These are phyloP conservation scores for Chamaea fasciata DNA, from an alignment of 2,113 vertebrate genomes.

Conservation along the genomic window DNA sequence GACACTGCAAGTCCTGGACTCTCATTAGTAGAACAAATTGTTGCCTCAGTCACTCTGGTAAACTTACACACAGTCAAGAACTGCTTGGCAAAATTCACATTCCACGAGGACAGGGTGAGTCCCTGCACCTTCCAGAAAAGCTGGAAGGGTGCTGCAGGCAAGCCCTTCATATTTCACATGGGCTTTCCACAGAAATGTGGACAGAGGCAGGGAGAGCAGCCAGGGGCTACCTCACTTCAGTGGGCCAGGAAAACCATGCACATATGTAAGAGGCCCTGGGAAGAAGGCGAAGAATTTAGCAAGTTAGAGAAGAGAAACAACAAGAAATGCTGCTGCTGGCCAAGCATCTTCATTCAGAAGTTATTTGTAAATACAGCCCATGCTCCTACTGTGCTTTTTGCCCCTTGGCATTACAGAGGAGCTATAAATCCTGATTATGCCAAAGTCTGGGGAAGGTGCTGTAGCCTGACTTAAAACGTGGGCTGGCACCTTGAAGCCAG, in stretches of 20 bases:
- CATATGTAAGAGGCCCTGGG: background rate
- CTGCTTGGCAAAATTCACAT: background rate
- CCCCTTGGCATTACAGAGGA: background rate
- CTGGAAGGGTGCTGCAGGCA: background rate
- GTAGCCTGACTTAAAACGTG: background rate
- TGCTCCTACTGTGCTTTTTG: background rate
- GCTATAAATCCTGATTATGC: background rate
- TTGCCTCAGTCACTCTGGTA: background rate
- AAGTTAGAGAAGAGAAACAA: background rate
- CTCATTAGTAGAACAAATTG: background rate
- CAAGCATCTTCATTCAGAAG: background rate
- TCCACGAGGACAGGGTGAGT: background rate
- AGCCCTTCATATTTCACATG: background rate
- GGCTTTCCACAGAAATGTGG: background rate
- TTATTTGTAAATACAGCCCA: background rate
- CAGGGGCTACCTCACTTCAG: background rate
- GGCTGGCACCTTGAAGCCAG: constrained; percentile 3
- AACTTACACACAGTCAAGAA: background rate
- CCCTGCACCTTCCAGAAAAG: background rate
- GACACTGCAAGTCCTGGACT: background rate
- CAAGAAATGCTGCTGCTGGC: background rate
- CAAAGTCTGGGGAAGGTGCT: constrained; percentile 8
- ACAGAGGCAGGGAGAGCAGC: background rate
- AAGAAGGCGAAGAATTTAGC: background rate
- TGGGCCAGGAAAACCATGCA: background rate